phyloP scores from a whole-genome alignment of 2,888 invertebrate genomes.

The Amphipyra tragopoginis region DNA sequence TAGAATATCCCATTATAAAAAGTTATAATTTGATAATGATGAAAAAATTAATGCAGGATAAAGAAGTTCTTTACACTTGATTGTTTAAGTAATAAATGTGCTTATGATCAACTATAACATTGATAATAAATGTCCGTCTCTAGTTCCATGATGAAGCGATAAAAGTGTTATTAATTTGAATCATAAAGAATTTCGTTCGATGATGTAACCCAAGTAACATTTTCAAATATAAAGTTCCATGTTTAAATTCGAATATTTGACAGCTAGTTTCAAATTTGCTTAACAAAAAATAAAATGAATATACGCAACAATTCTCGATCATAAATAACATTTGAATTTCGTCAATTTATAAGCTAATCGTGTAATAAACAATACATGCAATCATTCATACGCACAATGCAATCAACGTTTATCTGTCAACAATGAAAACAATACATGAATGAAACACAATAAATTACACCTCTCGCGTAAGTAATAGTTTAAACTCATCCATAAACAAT shows the following conservation, averaged over 20 bases:
- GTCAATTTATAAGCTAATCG: constrained; percentile 30
- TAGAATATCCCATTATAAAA: constrained; percentile 29
- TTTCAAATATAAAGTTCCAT: too few species aligned
- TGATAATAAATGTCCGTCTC: constrained; percentile 27
- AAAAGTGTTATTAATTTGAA: too few species aligned
- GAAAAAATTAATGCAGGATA: too few species aligned
- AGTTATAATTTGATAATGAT: too few species aligned
- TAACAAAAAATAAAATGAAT: neutral
- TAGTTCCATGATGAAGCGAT: too few species aligned
- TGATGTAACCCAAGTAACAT: too few species aligned
- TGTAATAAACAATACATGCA: constrained; percentile 32
- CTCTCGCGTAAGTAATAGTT: constrained; percentile 64
- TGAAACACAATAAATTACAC: constrained; percentile 62
- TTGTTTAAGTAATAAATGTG: too few species aligned
- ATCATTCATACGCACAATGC: constrained; percentile 34
- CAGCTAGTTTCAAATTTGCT: too few species aligned
- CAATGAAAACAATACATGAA: constrained; percentile 60
- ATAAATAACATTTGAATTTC: constrained; percentile 16
- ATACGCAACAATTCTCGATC: neutral
- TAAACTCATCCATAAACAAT: constrained; percentile 61
- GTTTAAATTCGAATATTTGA: too few species aligned
- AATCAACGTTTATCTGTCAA: constrained; percentile 49
- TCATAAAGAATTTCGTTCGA: too few species aligned
- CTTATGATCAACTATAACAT: constrained; percentile 27
- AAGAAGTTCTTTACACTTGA: neutral